Percentiles rank a stretch among this genome's conserved stretches.
Evolutionary conservation across 92 coral and sea anemone genomes (phyloP).

Genomic region (Palythoa grandiflora): DNA sequence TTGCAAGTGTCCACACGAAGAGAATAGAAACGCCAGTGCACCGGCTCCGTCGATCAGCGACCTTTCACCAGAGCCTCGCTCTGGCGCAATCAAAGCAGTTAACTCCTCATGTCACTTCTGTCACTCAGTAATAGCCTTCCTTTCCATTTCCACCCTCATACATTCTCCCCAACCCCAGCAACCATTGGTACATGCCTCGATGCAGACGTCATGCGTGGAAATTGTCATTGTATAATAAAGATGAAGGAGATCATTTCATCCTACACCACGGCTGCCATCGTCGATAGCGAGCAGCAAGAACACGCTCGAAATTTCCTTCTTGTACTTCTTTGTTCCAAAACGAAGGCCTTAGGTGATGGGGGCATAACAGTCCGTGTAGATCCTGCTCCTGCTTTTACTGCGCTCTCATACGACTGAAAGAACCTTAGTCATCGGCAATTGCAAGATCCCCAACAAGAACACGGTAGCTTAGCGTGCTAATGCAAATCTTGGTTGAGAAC

Average conservation of each 20-base stretch:
- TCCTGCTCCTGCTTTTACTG: no score
- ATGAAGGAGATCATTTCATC: slow-evolving; percentile 11
- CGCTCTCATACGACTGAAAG: background rate
- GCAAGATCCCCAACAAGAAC: slow-evolving; percentile 30
- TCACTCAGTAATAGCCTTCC: slow-evolving; percentile 43
- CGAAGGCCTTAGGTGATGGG: background rate
- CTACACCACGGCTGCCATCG: slow-evolving; percentile 1
- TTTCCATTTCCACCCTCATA: slow-evolving; percentile 44
- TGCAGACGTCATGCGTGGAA: slow-evolving; percentile 32
- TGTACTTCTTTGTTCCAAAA: background rate
- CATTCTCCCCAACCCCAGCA: slow-evolving; percentile 8
- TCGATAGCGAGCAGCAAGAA: background rate
- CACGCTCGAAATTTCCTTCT: background rate
- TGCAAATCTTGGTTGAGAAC: slow-evolving; percentile 3
- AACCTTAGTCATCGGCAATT: background rate
- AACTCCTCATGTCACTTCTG: slow-evolving; percentile 46
- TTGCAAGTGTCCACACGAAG: no score
- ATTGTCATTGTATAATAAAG: slow-evolving; percentile 49
- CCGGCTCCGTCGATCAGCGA: no score
- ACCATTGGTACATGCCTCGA: slow-evolving; percentile 52
- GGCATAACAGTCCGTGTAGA: background rate
- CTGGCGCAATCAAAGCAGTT: slow-evolving; percentile 13
- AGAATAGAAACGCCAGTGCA: no score
- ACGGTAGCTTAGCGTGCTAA: slow-evolving; percentile 27
- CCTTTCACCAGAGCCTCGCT: no score